Base-by-base conservation (phyloP, 2,888 invertebrate genomes). In the Dyspetes luteomarginatus region DNA sequence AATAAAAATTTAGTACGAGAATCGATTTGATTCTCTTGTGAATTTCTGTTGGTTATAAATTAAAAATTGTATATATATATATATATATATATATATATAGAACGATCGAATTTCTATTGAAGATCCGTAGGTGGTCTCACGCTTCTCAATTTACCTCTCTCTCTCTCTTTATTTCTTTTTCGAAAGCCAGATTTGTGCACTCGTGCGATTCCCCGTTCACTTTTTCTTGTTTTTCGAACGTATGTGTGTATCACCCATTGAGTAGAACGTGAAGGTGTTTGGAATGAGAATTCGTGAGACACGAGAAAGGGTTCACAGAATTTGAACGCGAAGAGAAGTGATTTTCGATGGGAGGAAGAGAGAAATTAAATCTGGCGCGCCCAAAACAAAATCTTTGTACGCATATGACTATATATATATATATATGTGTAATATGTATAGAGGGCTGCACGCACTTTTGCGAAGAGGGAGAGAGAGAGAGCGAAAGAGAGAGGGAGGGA, bases 291-390 rank as follows among this genome's bases (percentile, higher is more conserved):
- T 64, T 64, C 26, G 45, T 26, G 1, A 41, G 22, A 71, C 19
- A 45, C 45, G 56, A 58, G 56, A 17, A 28, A 30, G 69, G 36
- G 69, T 71, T 58, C 58, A 71, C 56, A 26, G 62, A n/a, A 64
- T 45, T 64, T 26, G 45, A 4, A 26, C 12, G 65, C 71, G 65
- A 69, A 69, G 56, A 52, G 28, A 43, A n/a, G 45, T 30, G 55
- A 55, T 41, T 73, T 55, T 45, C 60, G 64, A 74, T 65, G 52
- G 67, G 12, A 68, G 45, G 68, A 56, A 65, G 56, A 62, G 78
- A 69, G 60, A 52, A 52, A 65, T 74, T 55, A 73, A 60, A 78
- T 76, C 81, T 79, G 80, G 41, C 79, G 83, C 82, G 76, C 78
- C 85, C 83, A 83, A 83, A 84, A 77, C 80, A 78, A 64, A 56